Evolutionary conservation across 2,888 invertebrate species (phyloP).

Genomic region (Drosophila mayaguana): DNA sequence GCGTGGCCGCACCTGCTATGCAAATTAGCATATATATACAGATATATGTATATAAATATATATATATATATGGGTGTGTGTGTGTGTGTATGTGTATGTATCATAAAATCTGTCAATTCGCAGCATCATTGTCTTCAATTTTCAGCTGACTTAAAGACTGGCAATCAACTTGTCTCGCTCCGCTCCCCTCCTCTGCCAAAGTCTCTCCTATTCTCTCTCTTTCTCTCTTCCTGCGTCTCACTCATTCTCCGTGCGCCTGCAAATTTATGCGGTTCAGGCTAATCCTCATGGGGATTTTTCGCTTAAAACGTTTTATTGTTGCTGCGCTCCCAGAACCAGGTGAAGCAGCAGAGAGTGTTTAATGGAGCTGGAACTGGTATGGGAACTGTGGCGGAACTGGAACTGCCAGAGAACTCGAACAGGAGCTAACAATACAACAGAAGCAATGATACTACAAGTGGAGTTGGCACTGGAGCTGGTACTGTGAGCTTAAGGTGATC

Average conservation of each 20-base stretch:
- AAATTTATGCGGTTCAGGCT: conserved; percentile 77
- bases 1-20: conserved; percentile 57
- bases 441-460: neutral
- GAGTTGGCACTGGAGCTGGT: neutral
- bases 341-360: conserved; percentile 11
- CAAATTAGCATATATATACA: conserved; percentile 53
- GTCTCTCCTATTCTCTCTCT: neutral
- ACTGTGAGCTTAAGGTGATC: neutral
- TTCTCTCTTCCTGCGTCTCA: neutral
- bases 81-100: conserved; percentile 9
- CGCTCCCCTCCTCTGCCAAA: neutral
- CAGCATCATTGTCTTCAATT: conserved; percentile 72
- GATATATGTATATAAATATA: neutral
- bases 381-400: neutral
- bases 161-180: conserved; percentile 32
- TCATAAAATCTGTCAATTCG: conserved; percentile 76
- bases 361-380: conserved; percentile 11
- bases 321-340: conserved; percentile 34
- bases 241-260: conserved; percentile 33
- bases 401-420: neutral
- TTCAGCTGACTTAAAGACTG: conserved; percentile 52
- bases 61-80: neutral
- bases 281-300: conserved; percentile 75
- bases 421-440: no score
- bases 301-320: conserved; percentile 77